These are phyloP conservation scores for Drosophila longiperda DNA, from an alignment of 2,888 invertebrate species.

Conservation along the genomic window DNA sequence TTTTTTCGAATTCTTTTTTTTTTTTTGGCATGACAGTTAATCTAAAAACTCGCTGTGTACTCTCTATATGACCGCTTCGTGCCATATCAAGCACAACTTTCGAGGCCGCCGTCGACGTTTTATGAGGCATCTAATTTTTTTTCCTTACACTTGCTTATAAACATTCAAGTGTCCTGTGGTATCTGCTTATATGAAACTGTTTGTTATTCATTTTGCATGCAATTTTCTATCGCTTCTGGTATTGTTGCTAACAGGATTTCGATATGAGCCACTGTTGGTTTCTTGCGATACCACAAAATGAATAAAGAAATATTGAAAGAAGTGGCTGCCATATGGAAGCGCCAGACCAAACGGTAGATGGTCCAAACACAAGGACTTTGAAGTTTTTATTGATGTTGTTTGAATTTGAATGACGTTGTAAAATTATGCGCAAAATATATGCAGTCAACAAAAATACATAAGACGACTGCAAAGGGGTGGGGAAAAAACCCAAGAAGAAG, in stretches of 20 bases:
- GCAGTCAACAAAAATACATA: constrained; percentile 39
- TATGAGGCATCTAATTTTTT: constrained; percentile 45
- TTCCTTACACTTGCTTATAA: constrained; percentile 12
- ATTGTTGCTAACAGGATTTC: constrained; percentile 16
- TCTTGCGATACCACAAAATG: background rate
- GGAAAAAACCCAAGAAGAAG: constrained; percentile 1
- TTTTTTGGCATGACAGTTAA: constrained; percentile 62
- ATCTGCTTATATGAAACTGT: constrained; percentile 37
- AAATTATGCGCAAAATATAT: constrained; percentile 74
- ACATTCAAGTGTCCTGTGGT: constrained; percentile 29
- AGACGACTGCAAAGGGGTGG: constrained; percentile 6
- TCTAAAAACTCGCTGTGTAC: constrained; percentile 61
- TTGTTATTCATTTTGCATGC: constrained; percentile 69
- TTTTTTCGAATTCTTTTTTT: constrained; percentile 40
- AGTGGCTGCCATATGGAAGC: constrained; percentile 21
- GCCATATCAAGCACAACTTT: constrained; percentile 68
- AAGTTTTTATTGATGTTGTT: constrained; percentile 77
- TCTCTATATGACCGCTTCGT: constrained; percentile 59
- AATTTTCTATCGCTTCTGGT: constrained; percentile 40
- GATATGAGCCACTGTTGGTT: constrained; percentile 21
- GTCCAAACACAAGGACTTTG: constrained; percentile 57
- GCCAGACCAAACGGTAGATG: constrained; percentile 24
- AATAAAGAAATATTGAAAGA: constrained; percentile 33
- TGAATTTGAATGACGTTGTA: constrained; percentile 78
- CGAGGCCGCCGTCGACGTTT: constrained; percentile 26